Conservation (phyloP, 2,888 invertebrate species). For the Rutpela maculata region DNA sequence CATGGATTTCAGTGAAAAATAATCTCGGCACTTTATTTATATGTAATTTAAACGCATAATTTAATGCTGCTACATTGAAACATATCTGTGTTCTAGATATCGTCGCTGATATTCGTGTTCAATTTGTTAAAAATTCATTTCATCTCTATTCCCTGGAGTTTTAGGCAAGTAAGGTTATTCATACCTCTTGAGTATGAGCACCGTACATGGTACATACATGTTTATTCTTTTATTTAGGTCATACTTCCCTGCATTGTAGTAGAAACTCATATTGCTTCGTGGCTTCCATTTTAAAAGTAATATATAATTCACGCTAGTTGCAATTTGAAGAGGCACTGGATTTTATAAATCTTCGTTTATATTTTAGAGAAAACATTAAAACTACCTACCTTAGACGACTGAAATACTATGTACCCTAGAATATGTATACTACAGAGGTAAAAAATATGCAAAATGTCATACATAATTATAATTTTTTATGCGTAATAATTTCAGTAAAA, state of each 20-base stretch:
- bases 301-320: neutral
- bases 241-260: neutral
- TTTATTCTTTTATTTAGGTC: neutral
- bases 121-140: neutral
- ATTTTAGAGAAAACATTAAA: neutral
- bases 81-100: too few species aligned
- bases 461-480: too few species aligned
- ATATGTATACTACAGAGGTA: too few species aligned
- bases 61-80: too few species aligned
- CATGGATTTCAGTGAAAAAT: too few species aligned
- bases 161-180: neutral
- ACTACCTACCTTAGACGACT: too few species aligned
- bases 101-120: too few species aligned
- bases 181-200: neutral
- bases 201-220: neutral
- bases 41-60: too few species aligned
- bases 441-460: too few species aligned
- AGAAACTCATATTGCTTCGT: neutral
- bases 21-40: too few species aligned
- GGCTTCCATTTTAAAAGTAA: neutral
- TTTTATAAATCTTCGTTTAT: neutral
- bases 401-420: too few species aligned
- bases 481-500: too few species aligned
- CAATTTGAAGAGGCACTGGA: neutral
- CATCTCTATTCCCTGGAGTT: neutral